Evolutionary conservation across 2,888 invertebrate species (phyloP).

Genomic region (Megastigmus dorsalis): DNA sequence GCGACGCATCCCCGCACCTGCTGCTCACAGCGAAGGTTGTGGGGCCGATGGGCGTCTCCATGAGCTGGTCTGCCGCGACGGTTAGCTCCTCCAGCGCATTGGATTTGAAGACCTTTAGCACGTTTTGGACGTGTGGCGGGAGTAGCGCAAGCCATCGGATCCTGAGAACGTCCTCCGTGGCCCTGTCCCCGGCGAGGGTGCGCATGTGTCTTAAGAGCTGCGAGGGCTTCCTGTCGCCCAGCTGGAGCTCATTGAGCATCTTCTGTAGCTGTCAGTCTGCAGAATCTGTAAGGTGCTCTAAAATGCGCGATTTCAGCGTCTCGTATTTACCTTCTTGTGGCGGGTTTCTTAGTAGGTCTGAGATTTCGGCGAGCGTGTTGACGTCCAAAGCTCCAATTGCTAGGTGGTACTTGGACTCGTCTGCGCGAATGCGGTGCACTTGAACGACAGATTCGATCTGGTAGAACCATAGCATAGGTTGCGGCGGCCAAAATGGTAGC

Average conservation of each 20-base stretch:
- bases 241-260: constrained; percentile 51
- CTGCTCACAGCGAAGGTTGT: not conserved
- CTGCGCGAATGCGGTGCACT: too few relatives aligned
- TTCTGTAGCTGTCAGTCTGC: constrained; percentile 51
- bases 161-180: not conserved
- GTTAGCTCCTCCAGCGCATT: not conserved
- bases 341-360: too few relatives aligned
- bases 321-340: too few relatives aligned
- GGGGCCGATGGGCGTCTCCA: not conserved
- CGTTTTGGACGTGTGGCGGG: not conserved
- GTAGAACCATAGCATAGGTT: too few relatives aligned
- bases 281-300: constrained; percentile 30
- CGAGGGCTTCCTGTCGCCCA: constrained; percentile 53
- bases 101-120: not conserved
- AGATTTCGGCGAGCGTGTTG: too few relatives aligned
- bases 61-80: not conserved
- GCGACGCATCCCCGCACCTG: not conserved
- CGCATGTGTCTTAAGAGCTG: constrained; percentile 19
- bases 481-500: too few relatives aligned
- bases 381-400: too few relatives aligned
- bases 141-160: not conserved
- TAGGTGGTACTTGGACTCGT: too few relatives aligned
- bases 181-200: not conserved
- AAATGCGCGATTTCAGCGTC: not conserved
- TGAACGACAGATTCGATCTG: too few relatives aligned